Base-by-base conservation (phyloP, 2,113 vertebrate genomes). In the Steatornis caripensis region DNA sequence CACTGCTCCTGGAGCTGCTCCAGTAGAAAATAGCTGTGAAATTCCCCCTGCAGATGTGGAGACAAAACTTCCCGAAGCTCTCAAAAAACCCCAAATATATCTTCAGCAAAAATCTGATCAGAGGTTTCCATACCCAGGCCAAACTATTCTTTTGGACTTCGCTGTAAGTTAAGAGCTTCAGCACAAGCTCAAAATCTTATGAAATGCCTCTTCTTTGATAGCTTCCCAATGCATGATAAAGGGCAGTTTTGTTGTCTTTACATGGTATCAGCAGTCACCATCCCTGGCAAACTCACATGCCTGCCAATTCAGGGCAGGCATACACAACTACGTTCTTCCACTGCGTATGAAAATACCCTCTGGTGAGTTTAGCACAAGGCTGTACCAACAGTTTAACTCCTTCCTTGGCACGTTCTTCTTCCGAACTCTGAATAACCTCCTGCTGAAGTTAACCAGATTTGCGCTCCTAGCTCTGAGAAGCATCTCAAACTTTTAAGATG, bases 401-500 rank as follows among this genome's bases (percentile, higher is more conserved):
- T 77, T 90, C 75, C 80, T 18, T 23, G 14, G 65, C 1, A 1
- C 5, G 1, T 49, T 36, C 29, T 53, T 57, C 48, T 55, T 72
- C 86, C 60, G 30, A 84, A 54, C 29, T 58, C 68, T 15, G 39
- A 86, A 26, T 7, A 20, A 94, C 11, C 65, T 30, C 12, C 84
- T 68, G 48, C 65, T 55, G 15, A 57, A 81, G n/a, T 36, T 55
- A 65, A 65, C 2, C 30, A 48, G 14, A 45, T 22, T 11, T 49
- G 57, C 32, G 46, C 64, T 55, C n/a, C 27, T 9, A 54, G 41
- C 20, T 49, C 53, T 2, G 4, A 79, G 48, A 60, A 76, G 7
- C 14, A 51, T 7, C 72, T 75, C 21, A 0, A 1, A 3, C 46
- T 46, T 84, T 18, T 32, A 64, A 43, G 78, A 70, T 0, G 0